These are phyloP conservation scores for Drosophila orena DNA, from an alignment of 1,140 invertebrate genomes.

Conservation along the genomic window DNA sequence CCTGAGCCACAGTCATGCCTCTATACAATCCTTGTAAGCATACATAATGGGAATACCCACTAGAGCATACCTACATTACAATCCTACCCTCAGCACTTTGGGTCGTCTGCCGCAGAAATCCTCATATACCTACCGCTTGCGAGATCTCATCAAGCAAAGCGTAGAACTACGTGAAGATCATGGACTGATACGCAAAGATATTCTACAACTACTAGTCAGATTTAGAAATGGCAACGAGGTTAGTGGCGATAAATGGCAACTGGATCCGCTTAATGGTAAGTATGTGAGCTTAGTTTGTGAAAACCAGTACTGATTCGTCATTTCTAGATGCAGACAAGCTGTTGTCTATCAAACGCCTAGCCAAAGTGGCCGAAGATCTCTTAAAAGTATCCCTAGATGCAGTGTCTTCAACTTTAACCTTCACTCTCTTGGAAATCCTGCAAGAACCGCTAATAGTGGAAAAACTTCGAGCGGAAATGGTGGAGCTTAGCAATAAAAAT, in stretches of 20 bases:
- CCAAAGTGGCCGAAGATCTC: slow-evolving; percentile 69
- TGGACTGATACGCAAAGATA: slow-evolving; percentile 70
- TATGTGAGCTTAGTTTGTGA: not conserved
- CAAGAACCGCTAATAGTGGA: slow-evolving; percentile 66
- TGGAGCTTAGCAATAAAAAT: slow-evolving; percentile 27
- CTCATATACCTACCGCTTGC: slow-evolving; percentile 67
- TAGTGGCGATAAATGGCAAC: slow-evolving; percentile 55
- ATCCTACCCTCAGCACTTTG: slow-evolving; percentile 51
- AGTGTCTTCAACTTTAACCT: slow-evolving; percentile 54
- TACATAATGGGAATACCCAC: not conserved
- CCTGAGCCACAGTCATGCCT: slow-evolving; percentile 27
- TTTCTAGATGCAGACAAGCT: slow-evolving; percentile 67
- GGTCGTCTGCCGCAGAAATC: slow-evolving; percentile 64
- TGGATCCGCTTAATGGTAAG: slow-evolving; percentile 58
- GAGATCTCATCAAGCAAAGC: slow-evolving; percentile 60
- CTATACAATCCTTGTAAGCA: slow-evolving; percentile 70
- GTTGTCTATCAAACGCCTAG: slow-evolving; percentile 63
- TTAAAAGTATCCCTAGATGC: slow-evolving; percentile 64
- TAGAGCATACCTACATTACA: not conserved
- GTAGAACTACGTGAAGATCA: slow-evolving; percentile 63
- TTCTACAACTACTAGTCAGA: slow-evolving; percentile 71
- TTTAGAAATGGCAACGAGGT: slow-evolving; percentile 78
- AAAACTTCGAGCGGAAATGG: slow-evolving; percentile 64
- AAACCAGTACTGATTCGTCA: too few species aligned
- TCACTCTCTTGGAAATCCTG: slow-evolving; percentile 70